Base-by-base conservation (phyloP, 2,797 vertebrate species). In the Melanotaenia boesemani region DNA sequence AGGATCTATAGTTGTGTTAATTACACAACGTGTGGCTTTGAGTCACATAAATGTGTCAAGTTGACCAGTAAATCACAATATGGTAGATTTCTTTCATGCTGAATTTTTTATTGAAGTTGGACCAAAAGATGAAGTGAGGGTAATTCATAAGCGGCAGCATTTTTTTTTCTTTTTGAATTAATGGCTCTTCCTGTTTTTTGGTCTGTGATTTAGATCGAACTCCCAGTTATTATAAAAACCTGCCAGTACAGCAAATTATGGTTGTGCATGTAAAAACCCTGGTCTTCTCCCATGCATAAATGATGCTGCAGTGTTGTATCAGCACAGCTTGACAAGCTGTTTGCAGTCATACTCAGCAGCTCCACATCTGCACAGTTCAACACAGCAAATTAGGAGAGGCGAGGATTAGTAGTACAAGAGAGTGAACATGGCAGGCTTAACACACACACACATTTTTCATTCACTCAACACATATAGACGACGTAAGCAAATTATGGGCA, bases 311-410 rank as follows among this genome's bases (percentile, higher is more conserved):
- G 88, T 28, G 80, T 82, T 89, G 86, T 88, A 92, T 92, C 83
- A 74, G 89, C 86, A 59, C 76, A 76, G 86, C 89, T 83, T 80
- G 81, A 91, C 91, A 91, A 93, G 91, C 86, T 89, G 86, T 90
- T 91, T 84, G 88, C 86, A 84, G 82, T 88, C 87, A 86, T 85
- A 79, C 86, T 90, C 88, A 67, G 88, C 86, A 86, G 86, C 86
- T 89, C 84, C 83, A 88, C 86, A 83, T 87, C 84, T 78, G 61
- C 81, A 84, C 82, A 81, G 67, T 84, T 91, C 90, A 86, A 88
- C 90, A 71, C 82, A 86, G 88, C 92, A 93, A 93, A 93, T 89
- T 91, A 93, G 90, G 86, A 92, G 82, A 84, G 84, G 89, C 68
- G 80, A 86, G 81, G 90, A 94, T 94, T 93, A 92, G 86, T 62